Evolutionary conservation across 2,888 invertebrate species (phyloP), one percentile per base, ranked within the genome.

Genomic region (Ceramica pisi): DNA sequence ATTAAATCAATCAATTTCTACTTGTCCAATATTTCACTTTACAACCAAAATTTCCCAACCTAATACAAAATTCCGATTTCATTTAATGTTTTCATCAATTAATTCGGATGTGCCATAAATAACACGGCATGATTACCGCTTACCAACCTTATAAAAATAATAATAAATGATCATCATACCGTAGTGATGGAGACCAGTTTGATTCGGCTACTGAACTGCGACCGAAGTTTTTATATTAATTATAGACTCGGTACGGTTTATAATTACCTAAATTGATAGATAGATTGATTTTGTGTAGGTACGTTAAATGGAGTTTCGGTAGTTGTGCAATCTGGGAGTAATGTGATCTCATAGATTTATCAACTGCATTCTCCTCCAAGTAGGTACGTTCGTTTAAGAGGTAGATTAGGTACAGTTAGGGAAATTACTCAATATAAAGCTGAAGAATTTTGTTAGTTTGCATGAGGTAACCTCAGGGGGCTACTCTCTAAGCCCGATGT

Each of bases 61-160:
- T 38, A 21, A n/a, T 38, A 57, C 26, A 21, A 66, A 66, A 70
- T 38, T 44, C 51, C 35, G 57, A 80, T 82, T 80, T 71, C 35
- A 70, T 75, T 80, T 75, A 78, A 85, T 76, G 75, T 84, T 83
- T 77, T 65, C 71, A 77, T 82, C 83, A 79, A 84, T 83, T 79
- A 83, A 69, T 63, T 71, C 31, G 19, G 44, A 78, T 57, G 60
- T 44, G 26, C 71, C 63, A 85, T 85, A 83, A 85, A 84, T 84
- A 67, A 81, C 55, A 70, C 59, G 16, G 23, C 51, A 55, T 73
- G 60, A 77, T 79, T 74, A 85, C 66, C 67, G 50, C 60, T 66
- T 76, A 73, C 60, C 59, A 75, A 73, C 53, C 73, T 68, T 73
- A 83, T 83, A 83, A 79, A 77, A 75, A 80, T 81, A 69, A 83